Evolutionary conservation across 2,888 invertebrate species (phyloP).

Genomic region (Latrodectus hesperus): DNA sequence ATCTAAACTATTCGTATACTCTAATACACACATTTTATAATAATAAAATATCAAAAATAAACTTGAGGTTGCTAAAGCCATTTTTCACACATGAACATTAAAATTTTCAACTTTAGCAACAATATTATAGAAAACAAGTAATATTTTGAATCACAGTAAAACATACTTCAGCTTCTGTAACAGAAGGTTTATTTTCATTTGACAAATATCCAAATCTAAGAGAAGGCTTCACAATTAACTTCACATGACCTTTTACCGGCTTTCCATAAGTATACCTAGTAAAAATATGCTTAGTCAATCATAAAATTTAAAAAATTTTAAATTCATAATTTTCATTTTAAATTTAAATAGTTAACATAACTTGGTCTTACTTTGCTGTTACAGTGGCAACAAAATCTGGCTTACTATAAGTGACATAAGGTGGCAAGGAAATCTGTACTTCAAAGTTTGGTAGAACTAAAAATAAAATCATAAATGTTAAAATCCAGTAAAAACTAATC

Average conservation of each 20-base stretch:
- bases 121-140: too few species aligned
- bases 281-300: neutral
- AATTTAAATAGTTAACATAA: neutral
- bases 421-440: slow-evolving; percentile 86
- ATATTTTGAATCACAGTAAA: neutral
- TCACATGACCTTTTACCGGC: slow-evolving; percentile 89
- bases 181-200: slow-evolving; percentile 56
- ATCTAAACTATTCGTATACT: neutral
- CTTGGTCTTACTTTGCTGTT: slow-evolving; percentile 83
- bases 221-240: slow-evolving; percentile 88
- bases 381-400: slow-evolving; percentile 86
- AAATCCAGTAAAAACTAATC: neutral
- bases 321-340: too few species aligned
- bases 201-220: slow-evolving; percentile 75
- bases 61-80: neutral
- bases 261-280: slow-evolving; percentile 88
- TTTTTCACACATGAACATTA: neutral
- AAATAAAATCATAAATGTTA: slow-evolving; percentile 19
- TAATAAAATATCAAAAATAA: neutral
- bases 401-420: slow-evolving; percentile 87
- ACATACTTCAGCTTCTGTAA: slow-evolving; percentile 55
- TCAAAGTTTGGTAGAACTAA: slow-evolving; percentile 92
- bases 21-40: neutral
- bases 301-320: slow-evolving; percentile 4
- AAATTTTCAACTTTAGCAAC: neutral